Evolutionary conservation across 2,888 invertebrate genomes (phyloP), one percentile per base, ranked within the genome.

Genomic region (Cryptocephalus moraei): DNA sequence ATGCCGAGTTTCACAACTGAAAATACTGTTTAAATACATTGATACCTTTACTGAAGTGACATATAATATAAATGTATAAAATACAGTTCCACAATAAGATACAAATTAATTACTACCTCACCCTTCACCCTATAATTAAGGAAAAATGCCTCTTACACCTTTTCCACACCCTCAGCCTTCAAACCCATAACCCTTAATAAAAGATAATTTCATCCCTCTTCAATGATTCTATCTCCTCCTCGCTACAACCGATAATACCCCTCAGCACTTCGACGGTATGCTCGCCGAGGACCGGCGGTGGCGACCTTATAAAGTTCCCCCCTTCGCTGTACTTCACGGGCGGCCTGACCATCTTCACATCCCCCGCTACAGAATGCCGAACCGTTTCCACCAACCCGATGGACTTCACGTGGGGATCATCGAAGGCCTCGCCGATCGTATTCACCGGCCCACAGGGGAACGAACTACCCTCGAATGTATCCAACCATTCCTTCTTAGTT

Each of bases 381-480:
- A 91, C 55, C 49, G 80, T 80, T 66, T 87, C 79, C 0, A 91
- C 86, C 46, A 91, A 64, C n/a, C 73, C 77, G 50, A 85, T 81
- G 1, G 78, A 75, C 53, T 79, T 76, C 0, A 95, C 80, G 70
- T 96, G 96, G 2, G 85, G 84, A 74, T 96, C 92, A 44, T 81
- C 76, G 67, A 96, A 96, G 0, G 89, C 90, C 70, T 91, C 82
- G 52, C 79, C 72, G 69, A 96, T 81, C 39, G 77, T 82, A 71
- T 97, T 96, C 4, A 97, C 81, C 0, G 93, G 92, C 0, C 93
- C 95, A 61, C 84, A 86, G 0, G 96, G 92, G 66, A 94, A 91
- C 1, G 83, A 73, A 1, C 83, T 81, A 12, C 79, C 79, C 47
- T 84, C 78, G 58, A 96, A 86, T 38, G 80, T 63, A 1, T 66